Evolutionary conservation across 2,888 invertebrate species (phyloP), one percentile per base, ranked within the genome.

Genomic region (Formica aserva): DNA sequence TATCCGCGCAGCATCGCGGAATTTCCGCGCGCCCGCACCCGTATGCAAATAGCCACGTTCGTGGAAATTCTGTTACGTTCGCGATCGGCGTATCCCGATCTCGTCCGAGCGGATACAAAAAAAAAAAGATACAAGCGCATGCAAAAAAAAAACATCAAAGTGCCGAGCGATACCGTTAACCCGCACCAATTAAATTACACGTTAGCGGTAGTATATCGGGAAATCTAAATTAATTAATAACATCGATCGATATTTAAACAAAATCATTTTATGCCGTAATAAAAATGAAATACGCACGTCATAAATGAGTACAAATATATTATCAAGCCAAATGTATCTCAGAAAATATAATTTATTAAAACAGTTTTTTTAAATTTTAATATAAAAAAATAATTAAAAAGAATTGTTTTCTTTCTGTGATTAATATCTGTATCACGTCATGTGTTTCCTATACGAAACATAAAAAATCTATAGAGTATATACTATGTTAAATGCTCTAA

Each of bases 41-140:
- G 26, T 69, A 41, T 60, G 57, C 55, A 80, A 80, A 80, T 71
- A 60, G 45, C 9, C 26, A 38, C 22, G 13, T 13, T 22, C 38
- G 35, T 69, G 45, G 69, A 60, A 80, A 71, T 80, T 69, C 45
- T 45, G 13, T 71, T 69, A 80, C 41, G 3, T 26, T 41, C 71
- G 55, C 78, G 45, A 80, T 60, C 45, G 18, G 45, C 60, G 22
- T 62, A 77, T 45, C 63, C 35, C 52, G 66, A 77, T 71, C 60
- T 57, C 29, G 55, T 67, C 29, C 38, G 65, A 35, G 6, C 32
- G 18, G 3, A 22, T 57, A 8, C 35, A 29, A 60, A 80, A 80
- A 78, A 69, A 18, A 57, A 71, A 18, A 57, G 26, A 29, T 38
- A 66, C 38, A 18, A 18, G 66, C 74, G 29, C n/a, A 15, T 22